A percentile compares a stretch with the other conserved stretches of the same genome.
Evolutionary conservation across 1,140 invertebrate species (phyloP).

Genomic region (Drosophila cardini): DNA sequence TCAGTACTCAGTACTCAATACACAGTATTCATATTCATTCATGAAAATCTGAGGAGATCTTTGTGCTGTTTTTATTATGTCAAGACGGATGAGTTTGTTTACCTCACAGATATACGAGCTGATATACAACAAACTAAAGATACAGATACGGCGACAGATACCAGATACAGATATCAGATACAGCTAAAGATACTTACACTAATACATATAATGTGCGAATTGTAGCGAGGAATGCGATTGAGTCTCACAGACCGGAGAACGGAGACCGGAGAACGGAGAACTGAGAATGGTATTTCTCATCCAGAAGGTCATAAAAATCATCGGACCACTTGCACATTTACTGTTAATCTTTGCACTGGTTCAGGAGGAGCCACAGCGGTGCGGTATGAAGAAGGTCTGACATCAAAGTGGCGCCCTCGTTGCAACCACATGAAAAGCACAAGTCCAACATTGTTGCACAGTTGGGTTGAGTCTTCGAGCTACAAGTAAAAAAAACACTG

Average conservation of each 20-base stretch:
- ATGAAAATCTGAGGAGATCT: constrained; percentile 50
- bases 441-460: constrained; percentile 38
- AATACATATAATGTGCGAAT: constrained; percentile 36
- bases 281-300: constrained; percentile 1
- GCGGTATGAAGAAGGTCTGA: background rate
- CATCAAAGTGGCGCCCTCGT: constrained; percentile 52
- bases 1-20: constrained; percentile 21
- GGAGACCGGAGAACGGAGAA: background rate
- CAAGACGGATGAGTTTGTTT: constrained; percentile 53
- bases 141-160: constrained; percentile 26
- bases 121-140: constrained; percentile 8
- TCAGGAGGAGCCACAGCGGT: background rate
- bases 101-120: constrained; percentile 33
- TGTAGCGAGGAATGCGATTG: constrained; percentile 18
- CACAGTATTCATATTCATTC: constrained; percentile 47
- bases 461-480: background rate
- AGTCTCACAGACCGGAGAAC: background rate
- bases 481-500: background rate
- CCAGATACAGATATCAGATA: constrained; percentile 11
- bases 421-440: constrained; percentile 46
- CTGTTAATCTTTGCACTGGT: constrained; percentile 43
- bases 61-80: constrained; percentile 47
- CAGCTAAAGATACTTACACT: background rate
- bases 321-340: constrained; percentile 42
- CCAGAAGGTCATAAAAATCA: constrained; percentile 36